Base-by-base conservation (phyloP, 2,797 vertebrate genomes). In the Florisuga fusca region DNA sequence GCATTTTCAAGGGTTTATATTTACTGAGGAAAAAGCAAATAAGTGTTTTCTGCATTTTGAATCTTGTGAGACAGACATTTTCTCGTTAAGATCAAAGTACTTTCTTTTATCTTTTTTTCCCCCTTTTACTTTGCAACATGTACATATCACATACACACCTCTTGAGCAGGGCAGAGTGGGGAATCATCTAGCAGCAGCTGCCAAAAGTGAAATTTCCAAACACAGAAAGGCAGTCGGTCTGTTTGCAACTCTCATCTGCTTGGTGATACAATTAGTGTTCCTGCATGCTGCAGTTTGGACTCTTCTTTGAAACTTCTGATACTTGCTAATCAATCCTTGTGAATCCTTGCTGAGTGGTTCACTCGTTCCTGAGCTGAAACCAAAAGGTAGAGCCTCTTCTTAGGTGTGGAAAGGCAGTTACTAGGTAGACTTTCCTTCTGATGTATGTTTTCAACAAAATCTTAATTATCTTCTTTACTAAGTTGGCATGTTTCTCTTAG, bases 361-460 rank as follows among this genome's bases (percentile, higher is more conserved):
- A 2, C 11, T 81, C 2, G 1, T 84, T 92, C 67, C 55, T 88
- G 57, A 85, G 62, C 51, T 66, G 48, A 59, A 85, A 84, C 74
- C 46, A 75, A 67, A 85, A 96, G 73, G 64, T 78, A 81, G 31
- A 91, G 62, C 41, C 53, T 41, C 36, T 38, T 58, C 25, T 83
- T 87, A 53, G 0, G 0, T 23, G 43, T 2, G 3, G n/a, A 7
- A 29, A 88, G 43, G 54, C 38, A 81, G 61, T 21, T 74, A 83
- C 84, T 41, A 57, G 33, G 55, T 19, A 58, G 62, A 33, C 46
- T 20, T 81, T 91, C 62, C 76, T 84, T 38, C 53, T 68, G 34
- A 43, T 81, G 20, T 54, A 66, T 79, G 84, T 88, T 95, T 96
- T 93, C 68, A 92, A 90, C 88, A 90, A 93, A 87, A 71, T 76